Conservation (phyloP, 1,140 invertebrate species). For the Maniola jurtina region DNA sequence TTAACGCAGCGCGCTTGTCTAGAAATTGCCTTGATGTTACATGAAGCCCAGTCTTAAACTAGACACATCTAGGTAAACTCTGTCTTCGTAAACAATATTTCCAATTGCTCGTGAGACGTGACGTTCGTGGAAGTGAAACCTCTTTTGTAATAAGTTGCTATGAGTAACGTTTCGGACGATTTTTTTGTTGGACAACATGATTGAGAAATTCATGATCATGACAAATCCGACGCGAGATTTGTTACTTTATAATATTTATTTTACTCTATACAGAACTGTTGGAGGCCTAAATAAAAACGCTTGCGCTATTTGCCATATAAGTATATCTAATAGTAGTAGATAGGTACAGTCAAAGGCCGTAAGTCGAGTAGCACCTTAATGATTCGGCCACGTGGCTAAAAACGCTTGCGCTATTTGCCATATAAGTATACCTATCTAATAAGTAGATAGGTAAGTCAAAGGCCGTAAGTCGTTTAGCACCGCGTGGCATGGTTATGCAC, state of each 20-base stretch:
- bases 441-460: no score
- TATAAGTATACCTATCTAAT: no score
- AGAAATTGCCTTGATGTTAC: no score
- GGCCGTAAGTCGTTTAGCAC: no score
- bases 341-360: no score
- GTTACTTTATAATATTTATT: slow-evolving; percentile 17
- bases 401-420: no score
- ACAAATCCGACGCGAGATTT: slow-evolving; percentile 41
- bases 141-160: slow-evolving; percentile 67
- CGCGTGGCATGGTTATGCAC: no score
- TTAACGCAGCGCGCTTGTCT: no score
- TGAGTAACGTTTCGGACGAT: slow-evolving; percentile 44
- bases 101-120: slow-evolving; percentile 67
- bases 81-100: slow-evolving; percentile 52
- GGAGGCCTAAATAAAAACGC: slow-evolving; percentile 1
- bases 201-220: slow-evolving; percentile 57
- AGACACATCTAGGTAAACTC: slow-evolving; percentile 34
- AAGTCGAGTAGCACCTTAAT: no score
- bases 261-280: neutral
- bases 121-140: slow-evolving; percentile 65
- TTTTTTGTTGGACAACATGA: slow-evolving; percentile 47
- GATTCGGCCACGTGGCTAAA: no score
- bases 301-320: neutral
- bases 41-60: neutral
- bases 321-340: no score